phyloP scores from a whole-genome alignment of 2,888 invertebrate genomes.

The Epinotia brunnichana region DNA sequence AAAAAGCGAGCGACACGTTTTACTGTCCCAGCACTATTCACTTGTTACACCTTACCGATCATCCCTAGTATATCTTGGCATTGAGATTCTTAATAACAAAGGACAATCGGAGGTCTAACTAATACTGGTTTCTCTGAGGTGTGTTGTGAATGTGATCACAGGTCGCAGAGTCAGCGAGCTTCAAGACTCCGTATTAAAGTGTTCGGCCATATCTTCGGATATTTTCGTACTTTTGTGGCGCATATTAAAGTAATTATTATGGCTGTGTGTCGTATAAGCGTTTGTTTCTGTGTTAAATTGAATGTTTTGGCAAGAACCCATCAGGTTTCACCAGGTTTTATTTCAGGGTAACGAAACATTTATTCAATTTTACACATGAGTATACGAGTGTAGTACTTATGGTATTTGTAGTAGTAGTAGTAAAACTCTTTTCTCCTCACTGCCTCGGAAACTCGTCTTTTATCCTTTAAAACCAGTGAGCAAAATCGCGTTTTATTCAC shows the following conservation, averaged over 20 bases:
- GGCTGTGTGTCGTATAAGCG: background rate
- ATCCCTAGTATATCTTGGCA: background rate
- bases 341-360: background rate
- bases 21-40: background rate
- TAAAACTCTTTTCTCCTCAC: no score
- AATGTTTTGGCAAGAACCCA: background rate
- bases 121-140: background rate
- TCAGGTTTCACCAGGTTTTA: background rate
- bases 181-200: slow-evolving; percentile 22
- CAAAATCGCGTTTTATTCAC: no score
- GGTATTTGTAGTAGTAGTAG: no score
- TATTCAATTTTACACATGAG: background rate
- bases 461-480: no score
- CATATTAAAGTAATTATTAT: slow-evolving; percentile 11
- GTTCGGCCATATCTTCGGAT: slow-evolving; percentile 13
- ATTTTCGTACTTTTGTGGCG: slow-evolving; percentile 8
- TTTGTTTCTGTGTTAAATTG: background rate
- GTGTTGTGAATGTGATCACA: background rate
- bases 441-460: no score
- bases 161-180: slow-evolving; percentile 5
- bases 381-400: background rate
- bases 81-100: background rate
- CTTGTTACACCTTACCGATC: background rate
- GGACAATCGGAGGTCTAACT: background rate
- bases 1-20: slow-evolving; percentile 16